Percentiles rank a stretch among this genome's conserved stretches.
These are phyloP conservation scores for Cataglyphis cursor DNA, from an alignment of 2,888 invertebrate species.

Conservation along the genomic window DNA sequence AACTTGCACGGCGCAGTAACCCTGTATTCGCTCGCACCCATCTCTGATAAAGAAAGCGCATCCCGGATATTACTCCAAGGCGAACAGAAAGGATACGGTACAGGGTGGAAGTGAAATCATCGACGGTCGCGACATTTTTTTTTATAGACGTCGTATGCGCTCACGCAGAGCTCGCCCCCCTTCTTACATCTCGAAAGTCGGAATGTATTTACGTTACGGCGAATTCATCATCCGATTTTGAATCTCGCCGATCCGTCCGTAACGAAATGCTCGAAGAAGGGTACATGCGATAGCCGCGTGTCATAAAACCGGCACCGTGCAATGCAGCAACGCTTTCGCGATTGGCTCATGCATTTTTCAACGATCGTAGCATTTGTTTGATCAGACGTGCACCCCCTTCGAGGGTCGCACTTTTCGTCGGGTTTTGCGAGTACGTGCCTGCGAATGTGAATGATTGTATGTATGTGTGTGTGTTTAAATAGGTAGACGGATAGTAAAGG, in stretches of 20 bases:
- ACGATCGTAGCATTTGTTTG: conserved; percentile 75
- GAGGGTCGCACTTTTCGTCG: conserved; percentile 64
- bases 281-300: conserved; percentile 32
- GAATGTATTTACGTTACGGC: background rate
- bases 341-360: conserved; percentile 80
- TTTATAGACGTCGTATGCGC: background rate
- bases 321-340: conserved; percentile 66
- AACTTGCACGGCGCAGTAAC: conserved; percentile 33
- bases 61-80: conserved; percentile 31
- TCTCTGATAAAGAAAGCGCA: conserved; percentile 29
- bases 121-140: background rate
- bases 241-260: background rate
- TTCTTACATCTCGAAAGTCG: background rate
- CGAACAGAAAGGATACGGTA: background rate
- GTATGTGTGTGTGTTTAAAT: conserved; percentile 44
- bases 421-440: conserved; percentile 31
- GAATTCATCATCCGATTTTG: background rate
- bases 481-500: conserved; percentile 45
- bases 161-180: background rate
- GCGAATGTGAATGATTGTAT: conserved; percentile 33
- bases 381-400: conserved; percentile 69
- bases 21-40: conserved; percentile 2
- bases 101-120: conserved; percentile 4
- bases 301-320: conserved; percentile 8
- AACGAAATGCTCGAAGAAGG: no score